Conservation (phyloP, 2,797 vertebrate species). For the Siniperca scherzeri region DNA sequence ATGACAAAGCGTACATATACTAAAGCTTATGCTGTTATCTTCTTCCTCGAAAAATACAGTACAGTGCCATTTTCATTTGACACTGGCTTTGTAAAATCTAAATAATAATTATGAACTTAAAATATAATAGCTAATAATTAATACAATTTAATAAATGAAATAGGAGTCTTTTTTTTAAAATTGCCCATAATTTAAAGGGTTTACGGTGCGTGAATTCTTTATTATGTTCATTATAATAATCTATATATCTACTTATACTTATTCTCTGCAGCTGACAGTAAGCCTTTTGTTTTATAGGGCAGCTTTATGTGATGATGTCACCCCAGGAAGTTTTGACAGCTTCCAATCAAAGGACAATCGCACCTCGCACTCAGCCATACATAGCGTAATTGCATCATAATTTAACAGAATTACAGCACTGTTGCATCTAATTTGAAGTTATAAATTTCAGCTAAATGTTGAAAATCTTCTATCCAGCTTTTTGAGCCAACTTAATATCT, state of each 20-base stretch:
- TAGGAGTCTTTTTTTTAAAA: background rate
- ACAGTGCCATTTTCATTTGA: background rate
- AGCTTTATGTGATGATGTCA: constrained; percentile 98
- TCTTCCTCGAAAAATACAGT: background rate
- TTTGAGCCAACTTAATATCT: background rate
- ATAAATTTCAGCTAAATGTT: background rate
- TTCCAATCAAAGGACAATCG: constrained; percentile 90
- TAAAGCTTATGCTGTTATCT: background rate
- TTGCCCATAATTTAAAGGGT: background rate
- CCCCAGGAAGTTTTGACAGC: constrained; percentile 94
- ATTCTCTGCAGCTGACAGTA: constrained; percentile 5
- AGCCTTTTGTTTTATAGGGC: constrained; percentile 82
- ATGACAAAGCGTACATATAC: background rate
- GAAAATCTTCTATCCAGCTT: background rate
- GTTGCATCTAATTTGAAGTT: background rate
- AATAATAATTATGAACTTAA: background rate
- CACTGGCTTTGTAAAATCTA: background rate
- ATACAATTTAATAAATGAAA: background rate
- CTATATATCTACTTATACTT: too few relatives aligned
- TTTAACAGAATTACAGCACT: constrained; percentile 2
- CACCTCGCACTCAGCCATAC: constrained; percentile 93
- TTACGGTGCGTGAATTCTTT: background rate
- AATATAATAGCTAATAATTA: background rate
- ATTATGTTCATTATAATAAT: background rate
- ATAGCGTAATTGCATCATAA: constrained; percentile 85